A percentile compares a stretch with the other conserved stretches of the same genome.
These are phyloP conservation scores for Girardinichthys multiradiatus DNA, from an alignment of 2,113 vertebrate genomes.

Conservation along the genomic window DNA sequence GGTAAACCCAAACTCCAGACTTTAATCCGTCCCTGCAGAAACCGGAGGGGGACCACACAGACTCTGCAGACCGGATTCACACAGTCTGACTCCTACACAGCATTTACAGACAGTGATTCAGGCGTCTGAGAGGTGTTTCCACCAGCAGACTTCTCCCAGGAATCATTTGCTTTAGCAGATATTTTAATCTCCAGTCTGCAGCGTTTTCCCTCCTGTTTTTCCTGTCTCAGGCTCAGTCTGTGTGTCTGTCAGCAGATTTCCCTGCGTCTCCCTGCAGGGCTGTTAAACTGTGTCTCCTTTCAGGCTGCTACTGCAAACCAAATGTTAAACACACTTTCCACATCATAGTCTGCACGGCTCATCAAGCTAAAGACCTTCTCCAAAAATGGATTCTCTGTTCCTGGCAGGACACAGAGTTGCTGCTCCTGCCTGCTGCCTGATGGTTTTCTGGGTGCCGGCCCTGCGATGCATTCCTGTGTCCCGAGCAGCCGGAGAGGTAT, in stretches of 20 bases:
- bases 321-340: constrained; percentile 23
- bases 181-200: constrained; percentile 14
- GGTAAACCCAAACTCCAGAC: constrained; percentile 56
- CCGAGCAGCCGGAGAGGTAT: constrained; percentile 53
- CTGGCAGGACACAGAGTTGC: background rate
- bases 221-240: constrained; percentile 13
- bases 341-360: constrained; percentile 23
- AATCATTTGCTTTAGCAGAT: constrained; percentile 12
- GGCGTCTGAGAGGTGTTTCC: constrained; percentile 42
- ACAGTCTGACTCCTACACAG: constrained; percentile 49
- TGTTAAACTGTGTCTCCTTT: constrained; percentile 16
- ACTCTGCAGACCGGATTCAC: constrained; percentile 27
- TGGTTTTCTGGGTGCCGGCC: constrained; percentile 41
- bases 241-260: constrained; percentile 23
- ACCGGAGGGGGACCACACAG: constrained; percentile 62
- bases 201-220: constrained; percentile 13
- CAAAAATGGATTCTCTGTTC: constrained; percentile 33
- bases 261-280: background rate
- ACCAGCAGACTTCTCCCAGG: constrained; percentile 10
- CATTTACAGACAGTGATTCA: constrained; percentile 61
- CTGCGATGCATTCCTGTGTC: constrained; percentile 39
- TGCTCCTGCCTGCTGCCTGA: background rate
- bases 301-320: constrained; percentile 19
- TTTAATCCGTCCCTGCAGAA: constrained; percentile 46
- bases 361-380: constrained; percentile 1